A percentile compares a stretch with the other conserved stretches of the same genome.
phyloP scores from a whole-genome alignment of 2,113 vertebrate genomes.

The Phalacrocorax brasilianus region DNA sequence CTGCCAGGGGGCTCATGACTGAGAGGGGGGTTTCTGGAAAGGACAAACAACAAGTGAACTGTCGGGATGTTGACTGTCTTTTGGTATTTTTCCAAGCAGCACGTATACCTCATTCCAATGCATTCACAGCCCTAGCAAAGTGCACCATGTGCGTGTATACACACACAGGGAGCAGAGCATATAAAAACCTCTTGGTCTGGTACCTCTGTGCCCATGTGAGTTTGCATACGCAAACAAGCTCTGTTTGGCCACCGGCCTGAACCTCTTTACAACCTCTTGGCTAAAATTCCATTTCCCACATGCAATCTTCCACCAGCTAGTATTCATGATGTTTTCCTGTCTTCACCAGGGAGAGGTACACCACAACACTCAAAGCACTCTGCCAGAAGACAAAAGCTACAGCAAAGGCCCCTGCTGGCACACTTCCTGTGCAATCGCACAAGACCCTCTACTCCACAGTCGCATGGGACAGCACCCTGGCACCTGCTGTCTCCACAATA shows the following conservation, averaged over 20 bases:
- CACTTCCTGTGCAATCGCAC: fast-evolving
- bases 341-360: neutral
- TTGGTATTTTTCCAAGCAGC: neutral
- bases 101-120: neutral
- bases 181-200: neutral
- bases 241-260: neutral
- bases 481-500: fast-evolving
- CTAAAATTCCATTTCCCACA: neutral
- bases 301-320: fast-evolving
- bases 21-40: neutral
- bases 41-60: neutral
- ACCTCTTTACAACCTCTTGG: neutral
- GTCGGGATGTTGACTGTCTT: neutral
- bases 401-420: neutral
- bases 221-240: fast-evolving
- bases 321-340: fast-evolving
- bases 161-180: neutral
- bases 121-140: neutral
- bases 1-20: neutral
- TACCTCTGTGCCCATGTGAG: fast-evolving
- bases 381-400: neutral
- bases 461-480: fast-evolving
- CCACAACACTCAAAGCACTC: fast-evolving
- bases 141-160: neutral
- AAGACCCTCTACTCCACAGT: fast-evolving